phyloP scores from a whole-genome alignment of 2,888 invertebrate species.

The Pyrrhosoma nymphula region DNA sequence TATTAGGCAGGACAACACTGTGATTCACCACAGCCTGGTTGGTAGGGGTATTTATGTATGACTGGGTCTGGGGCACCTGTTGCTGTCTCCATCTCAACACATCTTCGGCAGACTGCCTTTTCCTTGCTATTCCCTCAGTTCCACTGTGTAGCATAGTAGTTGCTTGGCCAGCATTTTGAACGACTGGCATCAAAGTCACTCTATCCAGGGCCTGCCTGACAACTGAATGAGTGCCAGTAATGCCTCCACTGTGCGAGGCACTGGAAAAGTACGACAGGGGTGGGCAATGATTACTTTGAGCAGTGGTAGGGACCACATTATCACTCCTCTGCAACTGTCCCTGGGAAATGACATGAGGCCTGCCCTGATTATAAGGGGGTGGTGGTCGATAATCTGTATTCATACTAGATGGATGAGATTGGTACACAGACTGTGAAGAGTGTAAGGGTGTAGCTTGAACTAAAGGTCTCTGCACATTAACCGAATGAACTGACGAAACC shows the following conservation, averaged over 20 bases:
- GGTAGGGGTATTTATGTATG: neutral
- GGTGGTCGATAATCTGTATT: neutral
- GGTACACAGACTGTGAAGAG: neutral
- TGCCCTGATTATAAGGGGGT: neutral
- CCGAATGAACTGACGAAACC: neutral
- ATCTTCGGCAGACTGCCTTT: neutral
- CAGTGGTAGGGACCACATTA: neutral
- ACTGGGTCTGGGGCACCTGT: neutral
- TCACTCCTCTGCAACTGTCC: neutral
- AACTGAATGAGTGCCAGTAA: neutral
- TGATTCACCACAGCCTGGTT: neutral
- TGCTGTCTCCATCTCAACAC: neutral
- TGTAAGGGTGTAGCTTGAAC: neutral
- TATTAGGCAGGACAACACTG: neutral
- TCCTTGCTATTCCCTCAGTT: neutral
- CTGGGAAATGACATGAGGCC: neutral
- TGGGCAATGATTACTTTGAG: neutral
- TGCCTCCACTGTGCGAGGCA: neutral
- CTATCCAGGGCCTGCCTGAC: neutral
- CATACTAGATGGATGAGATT: neutral
- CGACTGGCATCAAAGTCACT: neutral
- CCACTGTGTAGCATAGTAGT: neutral
- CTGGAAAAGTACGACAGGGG: neutral
- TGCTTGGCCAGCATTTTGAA: neutral
- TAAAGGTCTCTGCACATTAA: neutral